These are phyloP conservation scores for Nymphalis polychloros DNA, from an alignment of 2,888 invertebrate species.

Conservation along the genomic window DNA sequence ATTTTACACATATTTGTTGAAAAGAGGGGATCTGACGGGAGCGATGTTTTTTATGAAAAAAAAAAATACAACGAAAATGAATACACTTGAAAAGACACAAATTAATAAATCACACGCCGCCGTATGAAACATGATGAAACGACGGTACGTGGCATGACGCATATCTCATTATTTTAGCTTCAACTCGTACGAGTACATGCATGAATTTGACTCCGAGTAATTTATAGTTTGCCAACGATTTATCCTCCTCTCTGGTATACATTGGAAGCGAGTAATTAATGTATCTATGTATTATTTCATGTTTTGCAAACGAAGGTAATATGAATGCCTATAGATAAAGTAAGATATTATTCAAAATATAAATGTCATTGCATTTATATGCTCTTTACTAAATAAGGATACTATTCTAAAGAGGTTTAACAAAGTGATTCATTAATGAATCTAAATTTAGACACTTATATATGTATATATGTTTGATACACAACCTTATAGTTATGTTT, in stretches of 20 bases:
- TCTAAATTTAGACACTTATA: too few relatives aligned
- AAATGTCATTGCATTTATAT: too few relatives aligned
- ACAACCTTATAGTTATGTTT: too few relatives aligned
- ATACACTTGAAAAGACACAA: background rate
- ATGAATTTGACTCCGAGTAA: slow-evolving; percentile 12
- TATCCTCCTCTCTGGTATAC: background rate
- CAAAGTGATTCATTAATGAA: too few relatives aligned
- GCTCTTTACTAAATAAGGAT: too few relatives aligned
- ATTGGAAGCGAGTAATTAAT: slow-evolving; percentile 5
- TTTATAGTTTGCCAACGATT: slow-evolving; percentile 13
- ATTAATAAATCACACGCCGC: slow-evolving; percentile 5
- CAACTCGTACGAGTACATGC: slow-evolving; percentile 4
- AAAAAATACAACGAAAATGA: background rate
- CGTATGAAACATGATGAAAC: slow-evolving; percentile 1
- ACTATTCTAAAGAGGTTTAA: too few relatives aligned
- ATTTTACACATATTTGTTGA: too few relatives aligned
- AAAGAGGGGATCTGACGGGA: too few relatives aligned
- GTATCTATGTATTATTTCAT: background rate
- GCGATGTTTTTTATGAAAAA: too few relatives aligned
- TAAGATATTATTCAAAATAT: background rate
- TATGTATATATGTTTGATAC: too few relatives aligned
- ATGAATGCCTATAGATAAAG: background rate
- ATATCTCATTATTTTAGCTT: slow-evolving; percentile 13
- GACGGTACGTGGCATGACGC: background rate
- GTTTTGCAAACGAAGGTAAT: background rate